Percentiles rank a stretch among this genome's conserved stretches.
Conservation (phyloP, 2,113 vertebrate genomes). For the Carettochelys insculpta region DNA sequence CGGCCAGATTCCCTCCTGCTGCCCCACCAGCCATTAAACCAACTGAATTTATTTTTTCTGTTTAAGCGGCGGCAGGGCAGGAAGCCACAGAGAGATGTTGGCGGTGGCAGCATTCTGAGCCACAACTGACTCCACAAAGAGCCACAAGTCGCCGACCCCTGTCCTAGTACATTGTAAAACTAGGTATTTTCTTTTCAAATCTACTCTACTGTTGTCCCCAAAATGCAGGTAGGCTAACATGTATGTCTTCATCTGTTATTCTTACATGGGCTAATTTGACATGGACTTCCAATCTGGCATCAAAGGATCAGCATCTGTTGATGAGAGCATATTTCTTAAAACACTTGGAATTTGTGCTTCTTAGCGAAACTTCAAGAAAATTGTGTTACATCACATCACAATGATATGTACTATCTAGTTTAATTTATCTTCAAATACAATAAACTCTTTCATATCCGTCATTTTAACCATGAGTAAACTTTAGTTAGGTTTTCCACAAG, state of each 20-base stretch:
- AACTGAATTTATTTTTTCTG: too few species aligned
- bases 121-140: too few species aligned
- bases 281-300: background rate
- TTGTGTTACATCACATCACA: background rate
- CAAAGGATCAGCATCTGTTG: background rate
- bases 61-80: too few species aligned
- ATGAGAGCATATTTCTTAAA: rapidly evolving
- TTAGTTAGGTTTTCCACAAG: too few species aligned
- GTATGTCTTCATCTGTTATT: background rate
- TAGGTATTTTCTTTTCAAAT: background rate
- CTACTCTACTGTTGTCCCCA: background rate
- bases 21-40: too few species aligned
- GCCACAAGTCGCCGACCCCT: too few species aligned
- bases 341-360: background rate
- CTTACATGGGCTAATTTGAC: background rate
- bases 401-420: background rate
- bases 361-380: background rate
- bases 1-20: too few species aligned
- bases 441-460: too few species aligned
- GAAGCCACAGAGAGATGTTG: too few species aligned
- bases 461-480: too few species aligned
- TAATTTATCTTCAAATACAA: background rate
- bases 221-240: background rate
- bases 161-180: background rate
- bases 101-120: too few species aligned